Evolutionary conservation across 2,888 invertebrate genomes (phyloP).

Genomic region (Caenorhabditis afra): DNA sequence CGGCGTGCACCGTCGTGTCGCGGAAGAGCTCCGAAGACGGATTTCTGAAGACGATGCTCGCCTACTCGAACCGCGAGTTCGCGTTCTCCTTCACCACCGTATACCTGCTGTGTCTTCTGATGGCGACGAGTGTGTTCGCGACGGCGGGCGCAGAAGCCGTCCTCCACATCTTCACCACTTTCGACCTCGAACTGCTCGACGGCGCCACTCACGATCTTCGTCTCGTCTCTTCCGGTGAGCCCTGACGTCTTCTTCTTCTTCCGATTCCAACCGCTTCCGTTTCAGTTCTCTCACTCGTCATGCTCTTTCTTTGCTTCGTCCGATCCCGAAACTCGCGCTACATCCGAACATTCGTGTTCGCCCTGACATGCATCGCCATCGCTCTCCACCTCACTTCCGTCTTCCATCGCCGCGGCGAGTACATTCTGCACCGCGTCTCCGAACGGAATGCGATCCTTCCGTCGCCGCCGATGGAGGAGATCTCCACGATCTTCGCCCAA

Average conservation of each 20-base stretch:
- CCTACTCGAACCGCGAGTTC: constrained; percentile 45
- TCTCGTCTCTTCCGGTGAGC: constrained; percentile 42
- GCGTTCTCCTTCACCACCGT: constrained; percentile 47
- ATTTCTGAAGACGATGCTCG: constrained; percentile 47
- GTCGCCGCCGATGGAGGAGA: constrained; percentile 37
- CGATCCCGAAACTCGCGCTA: constrained; percentile 38
- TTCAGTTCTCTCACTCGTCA: constrained; percentile 54
- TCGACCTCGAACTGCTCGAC: constrained; percentile 42
- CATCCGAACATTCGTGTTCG: constrained; percentile 45
- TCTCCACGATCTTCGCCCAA: constrained; percentile 44
- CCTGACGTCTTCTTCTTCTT: not conserved
- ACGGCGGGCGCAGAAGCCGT: constrained; percentile 56
- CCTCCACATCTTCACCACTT: constrained; percentile 50
- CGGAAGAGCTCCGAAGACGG: constrained; percentile 36
- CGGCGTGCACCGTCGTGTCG: constrained; percentile 50
- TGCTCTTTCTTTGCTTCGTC: constrained; percentile 37
- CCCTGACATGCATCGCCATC: constrained; percentile 53
- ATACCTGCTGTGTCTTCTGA: constrained; percentile 38
- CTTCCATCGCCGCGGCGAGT: constrained; percentile 58
- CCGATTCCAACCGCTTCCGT: not conserved
- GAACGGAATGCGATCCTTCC: constrained; percentile 50
- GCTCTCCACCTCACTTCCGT: constrained; percentile 51
- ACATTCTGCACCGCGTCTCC: constrained; percentile 43
- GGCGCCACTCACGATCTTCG: constrained; percentile 57
- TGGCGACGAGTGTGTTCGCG: constrained; percentile 46